These are phyloP conservation scores for Panopea generosa DNA, from an alignment of 2,888 invertebrate species.

Conservation along the genomic window DNA sequence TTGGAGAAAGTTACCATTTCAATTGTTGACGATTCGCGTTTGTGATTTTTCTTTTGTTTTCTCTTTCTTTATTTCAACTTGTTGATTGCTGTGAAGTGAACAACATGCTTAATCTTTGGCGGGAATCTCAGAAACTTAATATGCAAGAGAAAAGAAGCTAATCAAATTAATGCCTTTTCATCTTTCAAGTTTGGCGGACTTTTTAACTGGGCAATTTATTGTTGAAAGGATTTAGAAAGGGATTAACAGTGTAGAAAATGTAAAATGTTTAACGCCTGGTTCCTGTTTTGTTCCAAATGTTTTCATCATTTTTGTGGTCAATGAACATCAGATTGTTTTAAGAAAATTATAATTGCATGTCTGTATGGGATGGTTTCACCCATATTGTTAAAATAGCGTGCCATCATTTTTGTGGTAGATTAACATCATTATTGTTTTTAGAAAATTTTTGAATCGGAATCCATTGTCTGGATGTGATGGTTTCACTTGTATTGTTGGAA, in stretches of 20 bases:
- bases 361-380: no score
- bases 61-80: slow-evolving; percentile 2
- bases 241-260: slow-evolving; percentile 32
- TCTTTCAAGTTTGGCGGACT: no score
- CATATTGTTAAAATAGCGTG: no score
- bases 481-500: slow-evolving; percentile 4
- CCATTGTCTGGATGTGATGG: background rate
- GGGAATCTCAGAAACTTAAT: slow-evolving; percentile 47
- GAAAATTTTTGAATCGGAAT: background rate
- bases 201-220: no score
- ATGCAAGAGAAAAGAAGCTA: background rate
- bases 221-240: slow-evolving; percentile 23
- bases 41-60: background rate
- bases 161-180: no score
- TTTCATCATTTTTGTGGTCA: slow-evolving; percentile 13
- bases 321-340: slow-evolving; percentile 17
- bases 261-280: slow-evolving; percentile 27
- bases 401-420: no score
- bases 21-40: slow-evolving; percentile 13
- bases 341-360: background rate
- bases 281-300: slow-evolving; percentile 8
- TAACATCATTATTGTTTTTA: background rate
- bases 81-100: slow-evolving; percentile 5
- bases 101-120: slow-evolving; percentile 37
- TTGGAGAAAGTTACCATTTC: no score